Evolutionary conservation across 2,888 invertebrate species (phyloP), one percentile per base, ranked within the genome.

Genomic region (Thera obeliscata): DNA sequence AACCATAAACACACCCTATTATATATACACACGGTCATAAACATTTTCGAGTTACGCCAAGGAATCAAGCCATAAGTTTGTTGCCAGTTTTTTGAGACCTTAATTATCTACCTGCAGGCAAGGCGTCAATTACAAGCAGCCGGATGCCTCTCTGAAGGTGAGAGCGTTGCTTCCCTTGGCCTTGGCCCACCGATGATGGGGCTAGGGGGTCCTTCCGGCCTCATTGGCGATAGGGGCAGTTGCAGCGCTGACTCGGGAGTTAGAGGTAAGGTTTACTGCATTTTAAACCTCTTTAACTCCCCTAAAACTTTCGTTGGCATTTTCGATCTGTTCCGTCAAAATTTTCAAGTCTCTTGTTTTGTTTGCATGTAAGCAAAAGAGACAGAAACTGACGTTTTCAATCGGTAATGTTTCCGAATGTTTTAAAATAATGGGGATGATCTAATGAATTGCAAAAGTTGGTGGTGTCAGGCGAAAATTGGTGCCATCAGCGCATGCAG

Each of bases 211-310:
- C 93, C 89, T 9, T 90, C 85, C 54, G 95, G 93, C 36, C 83
- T 93, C 67, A 88, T 94, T 74, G 95, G 94, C 48, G 97, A 97
- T 84, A 94, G 97, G 54, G 97, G 97, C 71, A 97, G 97, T 80
- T 97, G 97, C 90, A 97, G 97, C 80, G 97, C 97, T 11, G 98
- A 98, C 87, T 97, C 97, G 36, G 97, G 97, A 4, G 96, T 97
- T 22, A 94, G 97, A 80, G 96, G 97, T 83, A 82, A 76, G 71
- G 50, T 65, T 50, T 50, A 7, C 50, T 59, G 35, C 7, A 52
- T 52, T 50, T 46, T 9, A 46, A 50, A 6, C 22, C 22, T 22
- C 22, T 50, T 50, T 2, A 9, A 46, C 22, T 1, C 0, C 33
- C 33, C 22, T 50, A 1, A 22, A 22, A 50, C 6, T 2, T 22